Base-by-base conservation (phyloP, 2,888 invertebrate genomes). In the Eilema griseolum region DNA sequence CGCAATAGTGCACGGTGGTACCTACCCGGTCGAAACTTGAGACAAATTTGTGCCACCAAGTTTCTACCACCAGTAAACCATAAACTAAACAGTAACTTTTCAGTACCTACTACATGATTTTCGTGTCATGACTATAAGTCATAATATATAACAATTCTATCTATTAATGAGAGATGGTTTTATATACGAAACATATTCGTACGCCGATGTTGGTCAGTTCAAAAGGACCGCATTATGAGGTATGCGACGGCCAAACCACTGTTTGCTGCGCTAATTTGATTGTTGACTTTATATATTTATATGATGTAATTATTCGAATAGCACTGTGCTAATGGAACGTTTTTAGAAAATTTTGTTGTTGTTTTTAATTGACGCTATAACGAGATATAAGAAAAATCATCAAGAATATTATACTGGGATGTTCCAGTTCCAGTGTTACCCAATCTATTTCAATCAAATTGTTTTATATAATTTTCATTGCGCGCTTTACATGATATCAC, bases 141-240 rank as follows among this genome's bases (percentile, higher is more conserved):
- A 8, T 74, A 69, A 72, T 71, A 74, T 63, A 69, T 23, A 28
- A 24, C 7, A 57, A 41, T 41, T 41, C 41, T 28, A 41, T 16
- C 23, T 12, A 46, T 57, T 23, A 56, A 60, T 31, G 20, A 5
- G 52, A 61, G 64, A 11, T 52, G 69, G 52, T 59, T 70, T 73
- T 71, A 75, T 69, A 75, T 78, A 61, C 33, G 31, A 70, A 60
- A 67, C 69, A 66, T 66, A 46, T 52, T 52, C 28, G 28, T 71
- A 28, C 66, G 57, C 24, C 65, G 72, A 67, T 72, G 61, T 11
- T 60, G 59, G 60, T n/a, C 46, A 4, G 24, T 68, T 75, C 83
- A 85, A 87, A 84, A 78, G 74, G 79, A 86, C 83, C 86, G 79
- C 83, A 83, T 56, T 31, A 69, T 57, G 70, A 66, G 80, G 78